Base-by-base conservation (phyloP, 2,113 vertebrate species). In the Alethe castanea region DNA sequence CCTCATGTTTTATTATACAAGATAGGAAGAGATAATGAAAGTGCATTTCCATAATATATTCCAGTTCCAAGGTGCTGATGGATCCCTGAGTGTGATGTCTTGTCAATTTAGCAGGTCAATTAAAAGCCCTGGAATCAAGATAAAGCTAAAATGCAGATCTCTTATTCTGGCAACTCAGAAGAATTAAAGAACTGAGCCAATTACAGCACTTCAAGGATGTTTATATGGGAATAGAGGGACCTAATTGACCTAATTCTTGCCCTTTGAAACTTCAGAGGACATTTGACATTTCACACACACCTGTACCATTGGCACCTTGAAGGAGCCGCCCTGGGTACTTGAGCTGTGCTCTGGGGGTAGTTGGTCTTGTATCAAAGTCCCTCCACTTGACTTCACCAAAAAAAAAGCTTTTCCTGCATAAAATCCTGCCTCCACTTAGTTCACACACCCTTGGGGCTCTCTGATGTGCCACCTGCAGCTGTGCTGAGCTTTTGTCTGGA, bases 1-100 rank as follows among this genome's bases (percentile, higher is more conserved):
- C 90, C 93, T 88, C 66, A 52, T 91, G 64, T 93, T 95, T 95
- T 95, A 83, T 95, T 95, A 77, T n/a, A 74, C 76, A 74, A 54
- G 67, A 78, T 54, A 61, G 67, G 35, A 66, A 50, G 42, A 88
- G 90, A 92, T 73, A 90, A 95, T 76, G 87, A 66, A 90, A 88
- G 72, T 81, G 19, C 60, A 92, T 94, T 96, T 95, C 85, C 93
- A 74, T 91, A 91, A 96, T 74, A 48, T 82, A 93, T 96, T 94
- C 85, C 64, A 71, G 64, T 77, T 56, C 60, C 33, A 90, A 62
- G 79, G 71, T 74, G 82, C 92, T 91, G 74, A 77, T 90, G 82
- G 90, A 81, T 86, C 64, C 90, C 88, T 59, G 19, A 71, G 56
- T 81, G 81, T 86, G 88, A 88, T 90, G 50, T 57, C 91, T 77